These are phyloP conservation scores for Hylaea fasciaria DNA, from an alignment of 2,888 invertebrate species.

Conservation along the genomic window DNA sequence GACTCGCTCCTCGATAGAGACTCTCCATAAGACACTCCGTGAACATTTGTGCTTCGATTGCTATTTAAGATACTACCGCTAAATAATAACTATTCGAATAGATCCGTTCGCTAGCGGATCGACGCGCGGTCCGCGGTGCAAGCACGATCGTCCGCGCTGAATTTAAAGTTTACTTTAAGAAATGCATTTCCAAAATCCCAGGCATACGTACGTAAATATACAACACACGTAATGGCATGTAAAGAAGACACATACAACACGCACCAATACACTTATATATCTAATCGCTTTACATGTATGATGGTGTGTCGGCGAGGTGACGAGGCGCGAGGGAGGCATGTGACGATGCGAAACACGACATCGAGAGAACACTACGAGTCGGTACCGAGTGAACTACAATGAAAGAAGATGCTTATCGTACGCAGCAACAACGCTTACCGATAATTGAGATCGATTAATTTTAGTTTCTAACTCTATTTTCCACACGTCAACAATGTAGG, in stretches of 20 bases:
- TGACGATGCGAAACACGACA: conserved; percentile 10
- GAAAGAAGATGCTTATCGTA: conserved; percentile 64
- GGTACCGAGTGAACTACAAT: conserved; percentile 46
- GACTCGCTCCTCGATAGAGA: conserved; percentile 62
- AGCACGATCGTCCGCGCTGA: conserved; percentile 71
- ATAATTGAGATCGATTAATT: conserved; percentile 82
- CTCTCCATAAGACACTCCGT: conserved; percentile 72
- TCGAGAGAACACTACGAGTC: conserved; percentile 58
- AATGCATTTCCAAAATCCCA: conserved; percentile 79
- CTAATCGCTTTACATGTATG: conserved; percentile 28
- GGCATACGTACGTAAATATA: conserved; percentile 75
- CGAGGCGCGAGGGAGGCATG: conserved; percentile 4
- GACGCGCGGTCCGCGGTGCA: conserved; percentile 80
- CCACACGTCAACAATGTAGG: conserved; percentile 74
- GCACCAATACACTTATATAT: conserved; percentile 71
- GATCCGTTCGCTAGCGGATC: conserved; percentile 60
- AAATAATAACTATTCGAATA: conserved; percentile 61
- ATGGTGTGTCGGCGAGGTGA: conserved; percentile 19
- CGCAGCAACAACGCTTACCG: conserved; percentile 74
- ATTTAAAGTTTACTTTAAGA: conserved; percentile 77
- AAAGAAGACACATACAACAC: conserved; percentile 79
- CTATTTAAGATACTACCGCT: conserved; percentile 68
- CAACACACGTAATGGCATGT: conserved; percentile 73
- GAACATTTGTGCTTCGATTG: conserved; percentile 75
- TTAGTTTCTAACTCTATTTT: conserved; percentile 76